Base-by-base conservation (phyloP, 2,888 invertebrate species). In the Mythimna ferrago region DNA sequence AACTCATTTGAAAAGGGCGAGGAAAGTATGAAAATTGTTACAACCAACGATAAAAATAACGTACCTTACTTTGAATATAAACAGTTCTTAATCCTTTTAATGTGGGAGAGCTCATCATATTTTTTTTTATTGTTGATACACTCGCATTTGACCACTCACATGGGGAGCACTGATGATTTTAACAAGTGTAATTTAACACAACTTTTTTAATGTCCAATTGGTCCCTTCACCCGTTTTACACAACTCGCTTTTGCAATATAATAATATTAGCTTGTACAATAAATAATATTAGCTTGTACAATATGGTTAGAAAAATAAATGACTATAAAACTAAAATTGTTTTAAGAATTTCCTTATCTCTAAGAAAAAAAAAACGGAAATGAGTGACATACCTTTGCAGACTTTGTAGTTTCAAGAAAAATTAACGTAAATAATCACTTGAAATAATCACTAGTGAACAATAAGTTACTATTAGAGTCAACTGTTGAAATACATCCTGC, bases 301-400 rank as follows among this genome's bases (percentile, higher is more conserved):
- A n/a, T n/a, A n/a, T 6, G 2, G 32, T 57, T 32, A 32, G 32
- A 35, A 35, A 19, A n/a, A 9, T 9, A 32, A 32, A 3, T 38
- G 2, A 21, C 2, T 10, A 5, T 21, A 54, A 56, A 41, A 6
- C 9, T 14, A 0, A 9, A 51, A 41, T 57, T 9, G 26, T 41
- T 41, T 2, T 6, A 35, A 53, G 1, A 11, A 26, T 7, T 5
- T 35, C 6, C 7, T 11, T 14, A 32, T 35, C 2, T 21, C 2
- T 6, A 35, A n/a, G 0, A 21, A 41, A 44, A 26, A 62, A 53
- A 26, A 62, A 53, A 77, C 14, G 19, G 14, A 60, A 63, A 41
- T 63, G 4, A 21, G 5, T 1, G 21, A 80, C 80, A 48, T 80
- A 78, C 78, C 78, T 80, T 56, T 21, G 3, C 19, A n/a, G 32